Base-by-base conservation (phyloP, 2,888 invertebrate genomes). In the Danaus chrysippus region DNA sequence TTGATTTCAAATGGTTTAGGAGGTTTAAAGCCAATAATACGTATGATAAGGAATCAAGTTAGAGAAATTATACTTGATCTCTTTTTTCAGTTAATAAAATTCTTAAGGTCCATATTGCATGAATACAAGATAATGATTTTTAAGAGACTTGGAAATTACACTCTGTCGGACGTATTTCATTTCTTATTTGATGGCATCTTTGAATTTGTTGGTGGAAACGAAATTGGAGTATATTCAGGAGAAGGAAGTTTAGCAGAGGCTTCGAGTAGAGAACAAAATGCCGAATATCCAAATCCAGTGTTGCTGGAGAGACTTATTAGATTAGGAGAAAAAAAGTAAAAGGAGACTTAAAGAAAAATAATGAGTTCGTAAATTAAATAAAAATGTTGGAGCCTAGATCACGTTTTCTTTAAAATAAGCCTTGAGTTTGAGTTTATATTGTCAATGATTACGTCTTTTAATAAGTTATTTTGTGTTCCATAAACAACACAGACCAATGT, bases 111-210 rank as follows among this genome's bases (percentile, higher is more conserved):
- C 3, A 71, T 76, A 12, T 67, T 79, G 1, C 65, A 72, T 1
- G 71, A 76, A 12, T 73, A 75, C n/a, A 86, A 81, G 71, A 63
- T 76, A n/a, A 76, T 74, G 19, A 23, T 86, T 2, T 64, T 84
- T 5, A 78, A 74, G 46, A 81, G 75, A 65, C 70, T 86, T 3
- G 76, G 75, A 54, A 69, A 69, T 10, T 79, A 78, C 54, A 78
- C 81, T 0, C 53, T 86, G 5, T 74, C 82, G 1, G 81, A 84
- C 62, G 64, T 83, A 5, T 71, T 84, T 1, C 73, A 76, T 41
- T 65, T 71, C 1, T 54, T 77, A 1, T 75, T 83, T 46, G 78
- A 83, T 56, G 77, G 78, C 19, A 66, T 84, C 1, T 68, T 71
- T 19, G 77, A 78, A 52, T 73, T 82, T n/a, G 68, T 81, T 0